Conservation (phyloP, 2,797 vertebrate species). For the Gymnoscopelus braueri region DNA sequence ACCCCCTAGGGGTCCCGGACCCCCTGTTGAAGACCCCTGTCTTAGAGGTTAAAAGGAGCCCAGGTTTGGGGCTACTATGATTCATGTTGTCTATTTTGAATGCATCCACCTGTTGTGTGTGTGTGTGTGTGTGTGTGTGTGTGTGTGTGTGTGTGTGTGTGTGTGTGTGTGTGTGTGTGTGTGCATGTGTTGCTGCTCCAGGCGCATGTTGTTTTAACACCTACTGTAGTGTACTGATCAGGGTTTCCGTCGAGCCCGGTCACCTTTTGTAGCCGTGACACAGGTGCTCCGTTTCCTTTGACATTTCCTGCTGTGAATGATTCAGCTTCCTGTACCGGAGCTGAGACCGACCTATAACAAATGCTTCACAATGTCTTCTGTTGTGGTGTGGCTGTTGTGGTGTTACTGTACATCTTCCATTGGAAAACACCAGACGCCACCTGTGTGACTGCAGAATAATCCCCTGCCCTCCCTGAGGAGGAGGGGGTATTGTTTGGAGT, state of each 20-base stretch:
- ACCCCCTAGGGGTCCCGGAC: no score
- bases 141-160: no score
- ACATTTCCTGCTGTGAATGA: conserved; percentile 65
- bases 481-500: conserved; percentile 72
- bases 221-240: not conserved
- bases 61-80: no score
- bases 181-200: no score
- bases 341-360: conserved; percentile 43
- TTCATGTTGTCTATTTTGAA: no score
- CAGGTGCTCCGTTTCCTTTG: conserved; percentile 65
- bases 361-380: conserved; percentile 51
- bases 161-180: no score
- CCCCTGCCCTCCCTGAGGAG: conserved; percentile 48
- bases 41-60: no score
- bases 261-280: conserved; percentile 36
- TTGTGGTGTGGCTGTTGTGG: conserved; percentile 59
- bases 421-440: conserved; percentile 78
- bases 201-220: no score
- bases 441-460: conserved; percentile 56
- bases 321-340: conserved; percentile 63
- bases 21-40: no score
- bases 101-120: no score
- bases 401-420: conserved; percentile 60
- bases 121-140: no score
- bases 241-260: conserved; percentile 27